Base-by-base conservation (phyloP, 30 jellyfish, hydroid and myxozoan genomes). In the Chironex yamaguchii region DNA sequence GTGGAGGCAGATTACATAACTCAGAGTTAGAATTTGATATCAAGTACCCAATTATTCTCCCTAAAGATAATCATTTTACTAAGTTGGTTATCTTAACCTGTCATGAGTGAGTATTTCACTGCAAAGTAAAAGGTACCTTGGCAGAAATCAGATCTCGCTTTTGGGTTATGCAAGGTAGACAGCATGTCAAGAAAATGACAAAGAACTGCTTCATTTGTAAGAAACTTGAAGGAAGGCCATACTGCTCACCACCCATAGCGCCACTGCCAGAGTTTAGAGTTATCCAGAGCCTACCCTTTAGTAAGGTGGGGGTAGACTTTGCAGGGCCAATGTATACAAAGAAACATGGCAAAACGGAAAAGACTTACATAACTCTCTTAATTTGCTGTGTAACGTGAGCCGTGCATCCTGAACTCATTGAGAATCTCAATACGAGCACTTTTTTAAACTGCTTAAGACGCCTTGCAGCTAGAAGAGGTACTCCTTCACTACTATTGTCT, bases 381-480 rank as follows among this genome's bases (percentile, higher is more conserved):
- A 32, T 86, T 1, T 81, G 88, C 49, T 64, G 72, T 14, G 50
- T 34, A n/a, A 27, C 52, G n/a, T 24, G 92, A 32, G 92, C 88
- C 9, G 1, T 81, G 17, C 88, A 81, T 42, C 12, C 36, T 2
- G 90, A 72, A 25, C 33, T 34, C 2, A 33, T 12, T 1, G 92
- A 65, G 29, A 51, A 67, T 48, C 31, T 85, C 20, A 54, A 11
- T 4, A 25, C 67, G 2, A 1, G 30, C 1, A 26, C 79, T 24
- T 85, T 85, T 63, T 53, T 76, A n/a, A 62, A 13, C n/a, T 14
- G 64, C 34, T 36, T 54, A 14, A 36, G 75, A 42, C 24, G 79
- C 0, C 26, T 72, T 35, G 1, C 29, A 9, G 68, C 82, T 30
- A 29, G 91, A 21, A 33, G 85, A 29, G 91, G 91, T 27, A 62